A percentile compares a stretch with the other conserved stretches of the same genome.
Evolutionary conservation across 2,113 vertebrate genomes (phyloP).

Genomic region (Macaca mulatta): DNA sequence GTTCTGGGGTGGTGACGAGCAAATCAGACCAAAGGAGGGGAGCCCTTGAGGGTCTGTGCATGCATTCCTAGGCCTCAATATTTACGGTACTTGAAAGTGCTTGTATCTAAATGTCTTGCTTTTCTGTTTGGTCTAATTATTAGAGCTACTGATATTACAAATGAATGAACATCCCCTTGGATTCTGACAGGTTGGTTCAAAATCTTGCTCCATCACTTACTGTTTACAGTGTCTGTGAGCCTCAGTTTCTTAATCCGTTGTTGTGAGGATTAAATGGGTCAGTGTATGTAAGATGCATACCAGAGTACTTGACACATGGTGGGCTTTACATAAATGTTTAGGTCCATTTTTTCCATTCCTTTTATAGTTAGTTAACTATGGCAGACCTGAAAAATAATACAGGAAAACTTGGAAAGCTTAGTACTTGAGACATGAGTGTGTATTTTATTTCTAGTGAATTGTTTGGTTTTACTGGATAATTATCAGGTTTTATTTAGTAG

Average conservation of each 20-base stretch:
- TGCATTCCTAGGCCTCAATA: background rate
- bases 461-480: background rate
- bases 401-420: background rate
- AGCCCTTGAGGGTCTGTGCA: background rate
- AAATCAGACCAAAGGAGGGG: background rate
- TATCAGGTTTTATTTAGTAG: background rate
- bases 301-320: background rate
- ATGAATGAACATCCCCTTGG: background rate
- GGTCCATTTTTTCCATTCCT: background rate
- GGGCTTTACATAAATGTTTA: background rate
- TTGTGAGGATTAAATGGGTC: background rate
- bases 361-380: background rate
- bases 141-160: background rate
- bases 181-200: background rate
- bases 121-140: background rate
- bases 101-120: background rate
- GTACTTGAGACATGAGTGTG: background rate
- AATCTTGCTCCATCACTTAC: background rate
- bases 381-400: background rate
- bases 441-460: background rate
- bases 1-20: background rate
- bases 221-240: background rate
- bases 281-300: background rate
- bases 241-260: background rate
- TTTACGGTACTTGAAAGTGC: background rate